Percentiles rank a stretch among this genome's conserved stretches.
Conservation (phyloP, 2,888 invertebrate species). For the Temnothorax rugatulus region DNA sequence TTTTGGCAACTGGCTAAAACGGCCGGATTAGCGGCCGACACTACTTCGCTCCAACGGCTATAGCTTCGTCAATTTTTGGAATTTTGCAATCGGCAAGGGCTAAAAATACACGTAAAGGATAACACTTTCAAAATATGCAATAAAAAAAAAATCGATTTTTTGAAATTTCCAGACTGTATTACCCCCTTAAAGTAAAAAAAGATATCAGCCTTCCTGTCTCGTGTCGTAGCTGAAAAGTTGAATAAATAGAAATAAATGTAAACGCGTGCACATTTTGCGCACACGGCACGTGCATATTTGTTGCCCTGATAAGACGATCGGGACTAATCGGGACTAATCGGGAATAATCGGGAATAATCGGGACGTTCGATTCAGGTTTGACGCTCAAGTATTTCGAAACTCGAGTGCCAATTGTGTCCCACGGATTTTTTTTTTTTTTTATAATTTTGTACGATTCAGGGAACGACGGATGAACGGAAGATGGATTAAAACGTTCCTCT, state of each 20-base stretch:
- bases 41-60: too few relatives aligned
- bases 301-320: background rate
- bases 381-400: background rate
- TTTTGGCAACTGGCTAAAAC: too few relatives aligned
- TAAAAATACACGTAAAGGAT: too few relatives aligned
- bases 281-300: background rate
- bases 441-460: background rate
- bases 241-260: background rate
- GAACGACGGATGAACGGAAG: background rate
- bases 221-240: background rate
- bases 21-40: too few relatives aligned
- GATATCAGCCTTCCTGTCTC: background rate
- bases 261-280: background rate
- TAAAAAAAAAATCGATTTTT: too few relatives aligned
- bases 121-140: too few relatives aligned
- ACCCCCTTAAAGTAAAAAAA: background rate
- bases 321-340: background rate
- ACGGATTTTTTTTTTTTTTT: background rate
- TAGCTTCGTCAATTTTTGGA: too few relatives aligned
- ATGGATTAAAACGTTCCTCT: background rate
- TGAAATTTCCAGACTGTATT: too few relatives aligned
- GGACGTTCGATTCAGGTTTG: background rate
- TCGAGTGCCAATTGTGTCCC: background rate
- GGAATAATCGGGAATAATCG: background rate
- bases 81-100: too few relatives aligned